phyloP scores from a whole-genome alignment of 1,140 invertebrate species.

The Drosophila lowei region DNA sequence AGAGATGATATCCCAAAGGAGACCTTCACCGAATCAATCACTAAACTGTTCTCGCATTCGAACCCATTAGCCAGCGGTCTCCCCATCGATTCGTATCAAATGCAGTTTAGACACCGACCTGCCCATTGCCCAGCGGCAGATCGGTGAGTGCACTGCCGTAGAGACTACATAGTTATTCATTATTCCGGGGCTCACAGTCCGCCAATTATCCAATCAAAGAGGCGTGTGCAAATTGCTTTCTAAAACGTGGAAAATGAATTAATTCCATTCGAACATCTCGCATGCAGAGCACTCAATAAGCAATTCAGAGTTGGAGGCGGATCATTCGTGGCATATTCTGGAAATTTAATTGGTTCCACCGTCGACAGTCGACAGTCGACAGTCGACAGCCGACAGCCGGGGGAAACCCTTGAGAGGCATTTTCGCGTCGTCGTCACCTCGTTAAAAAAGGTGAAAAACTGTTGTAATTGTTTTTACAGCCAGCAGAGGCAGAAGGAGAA shows the following conservation, averaged over 20 bases:
- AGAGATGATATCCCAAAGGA: too few species aligned
- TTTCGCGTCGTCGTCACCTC: conserved; percentile 37
- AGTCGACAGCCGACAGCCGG: too few species aligned
- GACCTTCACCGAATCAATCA: too few species aligned
- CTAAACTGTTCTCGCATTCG: too few species aligned
- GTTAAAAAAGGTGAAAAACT: conserved; percentile 67
- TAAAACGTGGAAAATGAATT: conserved; percentile 30
- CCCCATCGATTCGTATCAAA: neutral
- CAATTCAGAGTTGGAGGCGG: conserved; percentile 12
- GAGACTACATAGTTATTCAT: conserved; percentile 6
- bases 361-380: neutral
- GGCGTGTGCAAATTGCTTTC: conserved; percentile 40
- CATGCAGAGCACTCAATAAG: neutral
- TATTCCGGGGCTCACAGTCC: conserved; percentile 1
- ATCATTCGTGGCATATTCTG: conserved; percentile 10
- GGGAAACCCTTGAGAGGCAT: conserved; percentile 29
- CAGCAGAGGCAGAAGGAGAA: conserved; percentile 3
- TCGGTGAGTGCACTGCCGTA: neutral
- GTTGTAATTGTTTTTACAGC: conserved; percentile 76
- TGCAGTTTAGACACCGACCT: conserved; percentile 39
- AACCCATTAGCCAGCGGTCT: conserved; percentile 11
- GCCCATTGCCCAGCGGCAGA: conserved; percentile 20
- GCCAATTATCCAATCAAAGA: conserved; percentile 61
- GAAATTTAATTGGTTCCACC: conserved; percentile 56
- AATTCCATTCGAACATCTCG: conserved; percentile 35